These are phyloP conservation scores for Drosophila trichaetosa DNA, from an alignment of 2,888 invertebrate genomes.

Conservation along the genomic window DNA sequence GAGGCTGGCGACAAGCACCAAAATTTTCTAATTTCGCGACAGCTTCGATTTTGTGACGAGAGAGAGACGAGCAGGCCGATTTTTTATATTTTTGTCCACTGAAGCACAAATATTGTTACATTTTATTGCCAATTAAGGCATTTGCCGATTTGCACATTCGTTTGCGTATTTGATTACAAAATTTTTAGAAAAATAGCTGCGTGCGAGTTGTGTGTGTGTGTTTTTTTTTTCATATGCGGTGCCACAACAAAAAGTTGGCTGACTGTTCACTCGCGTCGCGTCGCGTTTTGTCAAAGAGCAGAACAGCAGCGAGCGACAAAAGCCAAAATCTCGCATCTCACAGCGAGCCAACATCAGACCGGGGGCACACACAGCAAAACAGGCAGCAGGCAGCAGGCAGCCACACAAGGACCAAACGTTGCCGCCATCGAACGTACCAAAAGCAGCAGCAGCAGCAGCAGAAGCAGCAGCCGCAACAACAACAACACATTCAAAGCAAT, in stretches of 20 bases:
- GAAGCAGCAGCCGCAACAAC: slow-evolving; percentile 33
- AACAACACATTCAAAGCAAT: slow-evolving; percentile 49
- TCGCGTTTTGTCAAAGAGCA: slow-evolving; percentile 82
- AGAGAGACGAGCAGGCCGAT: slow-evolving; percentile 12
- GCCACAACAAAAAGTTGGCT: slow-evolving; percentile 78
- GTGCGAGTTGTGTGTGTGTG: slow-evolving; percentile 23
- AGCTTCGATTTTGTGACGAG: slow-evolving; percentile 59
- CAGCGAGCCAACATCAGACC: slow-evolving; percentile 63
- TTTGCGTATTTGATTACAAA: slow-evolving; percentile 44
- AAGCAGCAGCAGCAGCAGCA: slow-evolving; percentile 22
- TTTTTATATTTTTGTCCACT: slow-evolving; percentile 5
- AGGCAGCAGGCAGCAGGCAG: slow-evolving; percentile 41
- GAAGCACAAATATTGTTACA: slow-evolving; percentile 20
- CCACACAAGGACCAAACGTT: slow-evolving; percentile 74
- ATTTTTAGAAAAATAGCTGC: slow-evolving; percentile 62
- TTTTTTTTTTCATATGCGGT: slow-evolving; percentile 44
- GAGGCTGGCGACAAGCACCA: slow-evolving; percentile 41
- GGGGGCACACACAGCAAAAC: slow-evolving; percentile 51
- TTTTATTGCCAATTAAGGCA: slow-evolving; percentile 22
- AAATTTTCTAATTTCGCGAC: slow-evolving; percentile 71
- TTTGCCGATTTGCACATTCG: slow-evolving; percentile 28
- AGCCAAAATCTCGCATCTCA: slow-evolving; percentile 80
- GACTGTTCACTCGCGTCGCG: slow-evolving; percentile 80
- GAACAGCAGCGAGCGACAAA: slow-evolving; percentile 74
- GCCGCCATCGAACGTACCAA: slow-evolving; percentile 67